Base-by-base conservation (phyloP, 2,113 vertebrate species). In the Notothenia rossii region DNA sequence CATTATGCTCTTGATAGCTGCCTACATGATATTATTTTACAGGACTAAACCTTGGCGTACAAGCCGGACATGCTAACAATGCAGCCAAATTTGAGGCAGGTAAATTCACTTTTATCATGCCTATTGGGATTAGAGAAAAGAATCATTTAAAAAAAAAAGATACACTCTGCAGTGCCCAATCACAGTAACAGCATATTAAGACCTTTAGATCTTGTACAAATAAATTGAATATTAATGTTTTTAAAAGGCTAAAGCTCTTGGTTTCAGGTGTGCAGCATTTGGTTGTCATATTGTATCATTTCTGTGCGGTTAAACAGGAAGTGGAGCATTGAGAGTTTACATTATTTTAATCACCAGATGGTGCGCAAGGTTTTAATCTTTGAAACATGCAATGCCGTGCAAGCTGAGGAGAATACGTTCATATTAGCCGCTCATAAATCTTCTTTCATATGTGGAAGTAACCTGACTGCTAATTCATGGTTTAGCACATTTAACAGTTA, bases 311-410 rank as follows among this genome's bases (percentile, higher is more conserved):
- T n/a, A 10, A 84, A 75, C 33, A 61, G 43, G 22, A 74, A 33
- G 59, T 60, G 13, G 13, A 67, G 25, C 2, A 3, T 43, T 43
- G 68, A 69, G 62, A 29, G 46, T 76, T 72, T 29, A 78, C 25
- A 20, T 36, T 49, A 25, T 22, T 22, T 43, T 46, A 7, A 25
- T 45, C 29, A 59, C 33, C 79, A 82, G 75, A 76, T 76, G 75
- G 65, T 13, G 54, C 15, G 60, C 70, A 55, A 56, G 60, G 65
- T 84, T 82, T 84, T 64, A 75, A 79, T 82, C 78, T 75, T 36
- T 10, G 60, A 72, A 79, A 64, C 75, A 73, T 69, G 46, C 15
- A 15, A 68, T 54, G 68, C 4, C 10, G 10, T 77, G 77, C 14
- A 36, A 50, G 49, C 53, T 46, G 18, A 25, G 45, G 6, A 64